Base-by-base conservation (phyloP, 2,888 invertebrate species). In the Gibbula magus region DNA sequence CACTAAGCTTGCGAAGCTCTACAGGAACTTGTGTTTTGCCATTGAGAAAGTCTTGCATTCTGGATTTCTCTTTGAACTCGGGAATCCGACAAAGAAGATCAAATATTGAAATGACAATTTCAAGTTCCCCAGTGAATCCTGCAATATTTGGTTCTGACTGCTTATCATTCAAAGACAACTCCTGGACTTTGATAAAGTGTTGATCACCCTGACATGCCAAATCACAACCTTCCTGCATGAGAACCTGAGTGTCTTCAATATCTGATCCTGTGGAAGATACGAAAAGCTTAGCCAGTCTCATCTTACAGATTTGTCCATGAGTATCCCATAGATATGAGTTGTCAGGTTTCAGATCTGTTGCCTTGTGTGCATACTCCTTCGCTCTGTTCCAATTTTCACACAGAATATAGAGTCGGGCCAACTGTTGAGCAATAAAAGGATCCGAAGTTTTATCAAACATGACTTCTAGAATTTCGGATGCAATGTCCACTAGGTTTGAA, bases 311-410 rank as follows among this genome's bases (percentile, higher is more conserved):
- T 35, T 82, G 81, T 0, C 81, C 85, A 39, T 80, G 81, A 10
- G 83, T 85, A 56, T 84, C 83, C 79, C 79, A 78, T 10, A 85
- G 79, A 53, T 73, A 85, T 0, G 83, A 84, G 22, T 81, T 79
- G 0, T 56, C 20, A 25, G 61, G 76, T 39, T 75, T 75, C 29
- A 70, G 39, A 35, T 77, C 51, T 13, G 78, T 80, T 16, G 82
- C 84, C 16, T 79, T 29, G 13, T 79, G 56, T 51, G 82, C 82
- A 66, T 75, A 83, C 20, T 76, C n/a, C 20, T 76, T 56, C n/a
- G 84, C 85, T 20, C 81, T 25, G 10, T 77, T 29, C 84, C 83
- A 85, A 20, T 82, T 78, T 74, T 81, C 70, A 51, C 70, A 39
- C n/a, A 51, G 51, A 4, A 80, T 81, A 70, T 79, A 81, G 13